Evolutionary conservation across 2,888 invertebrate genomes (phyloP).

Genomic region (Zygaena filipendulae): DNA sequence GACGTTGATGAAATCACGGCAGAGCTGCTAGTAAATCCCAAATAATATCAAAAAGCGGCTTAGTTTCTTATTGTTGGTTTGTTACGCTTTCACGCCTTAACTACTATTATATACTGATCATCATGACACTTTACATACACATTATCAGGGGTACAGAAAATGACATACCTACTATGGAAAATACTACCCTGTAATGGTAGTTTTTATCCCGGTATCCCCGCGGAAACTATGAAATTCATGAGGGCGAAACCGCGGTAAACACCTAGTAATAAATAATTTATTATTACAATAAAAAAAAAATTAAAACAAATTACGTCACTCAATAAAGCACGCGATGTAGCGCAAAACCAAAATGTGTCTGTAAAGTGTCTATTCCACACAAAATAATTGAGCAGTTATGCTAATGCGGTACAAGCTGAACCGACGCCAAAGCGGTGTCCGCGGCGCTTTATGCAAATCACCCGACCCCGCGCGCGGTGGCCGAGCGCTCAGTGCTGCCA

Average conservation of each 20-base stretch:
- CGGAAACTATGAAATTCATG: too few species aligned
- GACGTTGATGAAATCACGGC: too few species aligned
- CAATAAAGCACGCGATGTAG: constrained; percentile 17
- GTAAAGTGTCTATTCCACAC: constrained; percentile 55
- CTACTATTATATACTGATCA: too few species aligned
- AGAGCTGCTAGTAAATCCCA: too few species aligned
- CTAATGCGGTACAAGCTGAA: constrained; percentile 56
- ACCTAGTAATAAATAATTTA: constrained; percentile 6
- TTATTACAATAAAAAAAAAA: constrained; percentile 19
- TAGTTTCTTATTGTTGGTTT: too few species aligned
- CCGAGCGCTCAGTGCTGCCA: constrained; percentile 28
- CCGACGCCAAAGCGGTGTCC: constrained; percentile 56
- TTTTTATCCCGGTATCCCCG: too few species aligned
- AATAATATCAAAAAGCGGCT: too few species aligned
- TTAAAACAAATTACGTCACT: constrained; percentile 12
- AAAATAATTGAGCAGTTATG: constrained; percentile 65
- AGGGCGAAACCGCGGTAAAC: too few species aligned
- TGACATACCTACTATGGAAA: constrained; percentile 18
- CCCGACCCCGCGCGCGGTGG: too few species aligned
- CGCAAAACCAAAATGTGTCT: constrained; percentile 50
- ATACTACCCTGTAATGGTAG: too few species aligned
- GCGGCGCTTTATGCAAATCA: constrained; percentile 57
- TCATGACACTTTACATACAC: too few species aligned
- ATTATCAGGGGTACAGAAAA: constrained; percentile 19
- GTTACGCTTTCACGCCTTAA: too few species aligned